Conservation (phyloP, 2,888 invertebrate species). For the Apantesis nais region DNA sequence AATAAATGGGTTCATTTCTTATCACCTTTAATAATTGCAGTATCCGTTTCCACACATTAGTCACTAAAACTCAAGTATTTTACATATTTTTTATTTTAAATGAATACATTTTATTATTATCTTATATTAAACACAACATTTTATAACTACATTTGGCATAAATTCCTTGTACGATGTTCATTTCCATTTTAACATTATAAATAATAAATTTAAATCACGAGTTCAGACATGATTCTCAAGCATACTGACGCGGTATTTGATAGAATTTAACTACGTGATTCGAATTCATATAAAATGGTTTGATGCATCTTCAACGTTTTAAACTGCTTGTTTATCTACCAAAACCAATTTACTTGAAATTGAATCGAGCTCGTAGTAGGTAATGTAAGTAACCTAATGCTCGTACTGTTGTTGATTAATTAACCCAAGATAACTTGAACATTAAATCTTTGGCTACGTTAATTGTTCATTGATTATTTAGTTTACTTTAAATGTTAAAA, state of each 20-base stretch:
- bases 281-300: constrained; percentile 40
- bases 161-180: background rate
- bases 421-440: constrained; percentile 10
- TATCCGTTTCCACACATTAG: background rate
- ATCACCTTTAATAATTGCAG: background rate
- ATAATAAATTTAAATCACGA: constrained; percentile 46
- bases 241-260: constrained; percentile 44
- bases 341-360: constrained; percentile 22
- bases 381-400: background rate
- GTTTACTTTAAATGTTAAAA: background rate
- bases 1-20: background rate
- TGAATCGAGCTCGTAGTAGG: background rate
- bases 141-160: background rate
- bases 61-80: background rate
- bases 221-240: constrained; percentile 44
- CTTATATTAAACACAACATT: too few relatives aligned
- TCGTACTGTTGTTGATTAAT: background rate
- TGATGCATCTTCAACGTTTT: constrained; percentile 39
- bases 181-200: constrained; percentile 3
- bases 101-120: too few relatives aligned
- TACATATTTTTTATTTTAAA: too few relatives aligned
- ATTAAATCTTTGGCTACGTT: background rate
- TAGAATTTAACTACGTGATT: constrained; percentile 31
- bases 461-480: background rate
- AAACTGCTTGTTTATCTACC: constrained; percentile 37